Conservation (phyloP, 2,888 invertebrate species). For the Lamellibrachia satsuma region DNA sequence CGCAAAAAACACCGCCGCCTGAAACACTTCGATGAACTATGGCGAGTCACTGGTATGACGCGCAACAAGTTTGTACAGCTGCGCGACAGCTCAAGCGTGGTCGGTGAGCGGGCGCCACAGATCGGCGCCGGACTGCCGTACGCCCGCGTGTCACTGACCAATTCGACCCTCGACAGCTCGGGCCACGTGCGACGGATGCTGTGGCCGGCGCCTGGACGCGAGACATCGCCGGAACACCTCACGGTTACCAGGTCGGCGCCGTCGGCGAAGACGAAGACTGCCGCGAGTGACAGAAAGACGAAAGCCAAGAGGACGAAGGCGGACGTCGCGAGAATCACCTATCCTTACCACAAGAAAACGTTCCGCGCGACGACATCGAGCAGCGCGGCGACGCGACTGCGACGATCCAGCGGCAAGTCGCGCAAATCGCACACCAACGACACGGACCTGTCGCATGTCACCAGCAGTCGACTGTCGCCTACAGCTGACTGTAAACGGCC, state of each 20-base stretch:
- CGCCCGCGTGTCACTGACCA: background rate
- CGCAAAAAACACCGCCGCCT: slow-evolving; percentile 12
- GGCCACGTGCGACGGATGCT: background rate
- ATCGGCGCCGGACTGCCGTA: slow-evolving; percentile 12
- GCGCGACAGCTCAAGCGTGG: background rate
- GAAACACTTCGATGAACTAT: slow-evolving; percentile 2
- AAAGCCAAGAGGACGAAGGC: background rate
- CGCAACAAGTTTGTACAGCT: background rate
- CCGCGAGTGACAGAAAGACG: background rate
- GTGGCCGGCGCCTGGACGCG: background rate
- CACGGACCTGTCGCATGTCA: background rate
- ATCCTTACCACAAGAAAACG: background rate
- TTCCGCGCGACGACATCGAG: background rate
- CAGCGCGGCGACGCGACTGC: background rate
- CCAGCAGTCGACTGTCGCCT: background rate
- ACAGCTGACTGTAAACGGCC: background rate
- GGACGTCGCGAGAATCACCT: background rate
- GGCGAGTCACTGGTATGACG: background rate
- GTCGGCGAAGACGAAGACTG: slow-evolving; percentile 13
- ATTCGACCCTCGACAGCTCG: background rate
- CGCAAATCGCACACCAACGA: background rate
- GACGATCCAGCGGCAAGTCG: background rate
- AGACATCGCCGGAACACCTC: background rate
- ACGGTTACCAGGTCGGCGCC: background rate
- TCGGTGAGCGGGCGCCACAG: background rate